Percentiles rank a stretch among this genome's conserved stretches.
phyloP scores from a whole-genome alignment of 1,140 invertebrate species.

The Hypsibius dujardini region DNA sequence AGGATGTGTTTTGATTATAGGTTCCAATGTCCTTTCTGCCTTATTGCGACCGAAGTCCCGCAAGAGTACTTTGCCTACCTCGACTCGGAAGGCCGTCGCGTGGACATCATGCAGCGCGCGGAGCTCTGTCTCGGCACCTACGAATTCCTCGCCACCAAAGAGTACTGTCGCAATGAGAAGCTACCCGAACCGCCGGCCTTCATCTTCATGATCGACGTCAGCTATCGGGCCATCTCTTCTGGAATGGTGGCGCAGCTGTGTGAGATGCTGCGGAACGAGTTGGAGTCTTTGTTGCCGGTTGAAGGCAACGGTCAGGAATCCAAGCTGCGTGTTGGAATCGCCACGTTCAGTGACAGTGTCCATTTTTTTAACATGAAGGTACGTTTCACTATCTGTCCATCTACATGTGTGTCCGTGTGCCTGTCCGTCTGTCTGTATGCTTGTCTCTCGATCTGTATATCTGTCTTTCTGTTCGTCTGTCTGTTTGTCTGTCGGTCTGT shows the following conservation, averaged over 20 bases:
- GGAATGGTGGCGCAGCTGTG: slow-evolving; percentile 76
- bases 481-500: neutral
- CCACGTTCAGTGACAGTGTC: slow-evolving; percentile 82
- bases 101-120: slow-evolving; percentile 81
- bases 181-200: slow-evolving; percentile 81
- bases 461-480: neutral
- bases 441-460: neutral
- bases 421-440: neutral
- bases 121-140: slow-evolving; percentile 88
- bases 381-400: too few species aligned
- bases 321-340: slow-evolving; percentile 74
- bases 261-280: slow-evolving; percentile 43
- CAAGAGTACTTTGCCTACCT: slow-evolving; percentile 92
- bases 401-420: too few species aligned
- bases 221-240: slow-evolving; percentile 82
- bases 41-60: slow-evolving; percentile 82
- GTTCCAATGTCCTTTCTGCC: slow-evolving; percentile 90
- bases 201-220: slow-evolving; percentile 92
- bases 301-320: slow-evolving; percentile 50
- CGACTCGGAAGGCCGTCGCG: slow-evolving; percentile 75
- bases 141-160: slow-evolving; percentile 86
- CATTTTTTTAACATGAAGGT: slow-evolving; percentile 94
- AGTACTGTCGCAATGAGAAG: slow-evolving; percentile 86
- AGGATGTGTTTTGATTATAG: too few species aligned
- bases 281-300: slow-evolving; percentile 40